Evolutionary conservation across 37 sponge, comb jelly and placozoan species (phyloP), one percentile per base, ranked within the genome.

Genomic region (Amphimedon queenslandica): DNA sequence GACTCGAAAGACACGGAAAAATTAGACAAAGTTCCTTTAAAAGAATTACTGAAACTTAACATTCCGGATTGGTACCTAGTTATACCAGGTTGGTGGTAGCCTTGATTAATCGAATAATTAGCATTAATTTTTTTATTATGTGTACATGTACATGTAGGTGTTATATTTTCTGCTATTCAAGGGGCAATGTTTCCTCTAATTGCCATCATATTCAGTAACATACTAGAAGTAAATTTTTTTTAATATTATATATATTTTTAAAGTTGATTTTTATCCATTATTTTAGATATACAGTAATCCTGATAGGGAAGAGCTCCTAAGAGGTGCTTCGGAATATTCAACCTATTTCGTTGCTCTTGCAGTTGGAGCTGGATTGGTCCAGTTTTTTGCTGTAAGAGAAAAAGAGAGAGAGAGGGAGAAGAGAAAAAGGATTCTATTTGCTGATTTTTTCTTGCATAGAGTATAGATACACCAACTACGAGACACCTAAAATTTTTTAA

Each of bases 61-160:
- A 31, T 27, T 16, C 92, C 91, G 11, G 94, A 93, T 47, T 93
- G 91, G 92, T 55, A 53, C 29, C 40, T 83, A 28, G 85, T 93
- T 39, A 37, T 90, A 31, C 21, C 63, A 0, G 94, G 94, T 16
- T 63, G 79, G 20, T 30, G n/a, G n/a, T n/a, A n/a, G n/a, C n/a
- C n/a, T n/a, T n/a, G n/a, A n/a, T n/a, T n/a, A n/a, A n/a, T n/a
- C n/a, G n/a, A n/a, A n/a, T n/a, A n/a, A n/a, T n/a, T n/a, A n/a
- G n/a, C n/a, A n/a, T n/a, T n/a, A n/a, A n/a, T n/a, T n/a, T n/a
- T n/a, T n/a, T n/a, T n/a, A n/a, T n/a, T n/a, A n/a, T n/a, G n/a
- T n/a, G n/a, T n/a, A n/a, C n/a, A n/a, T n/a, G n/a, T n/a, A n/a
- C n/a, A n/a, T n/a, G n/a, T n/a, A n/a, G n/a, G n/a, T n/a, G n/a